phyloP scores from a whole-genome alignment of 2,888 invertebrate genomes.

The Drosophila meridionalis region DNA sequence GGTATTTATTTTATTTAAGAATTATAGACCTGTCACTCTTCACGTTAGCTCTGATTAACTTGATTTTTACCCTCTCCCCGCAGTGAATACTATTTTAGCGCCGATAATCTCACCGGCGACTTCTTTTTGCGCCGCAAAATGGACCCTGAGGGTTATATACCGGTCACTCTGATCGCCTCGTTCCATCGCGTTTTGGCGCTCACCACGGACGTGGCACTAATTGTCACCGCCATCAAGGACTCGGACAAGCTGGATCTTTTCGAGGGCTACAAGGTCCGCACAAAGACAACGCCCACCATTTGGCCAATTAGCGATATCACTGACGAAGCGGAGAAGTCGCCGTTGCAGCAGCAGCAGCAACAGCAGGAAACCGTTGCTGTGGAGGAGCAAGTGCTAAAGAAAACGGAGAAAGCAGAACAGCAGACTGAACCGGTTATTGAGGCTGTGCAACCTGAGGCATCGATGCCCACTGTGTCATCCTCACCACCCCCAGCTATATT shows the following conservation, averaged over 20 bases:
- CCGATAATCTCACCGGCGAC: conserved; percentile 97
- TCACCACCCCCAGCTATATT: conserved; percentile 25
- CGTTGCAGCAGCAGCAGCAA: conserved; percentile 4
- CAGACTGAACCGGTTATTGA: conserved; percentile 53
- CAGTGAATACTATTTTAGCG: conserved; percentile 99
- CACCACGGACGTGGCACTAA: conserved; percentile 92
- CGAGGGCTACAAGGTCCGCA: conserved; percentile 92
- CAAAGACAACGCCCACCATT: conserved; percentile 91
- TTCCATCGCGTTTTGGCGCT: conserved; percentile 97
- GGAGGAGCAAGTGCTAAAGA: conserved; percentile 4
- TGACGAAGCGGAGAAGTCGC: conserved; percentile 20
- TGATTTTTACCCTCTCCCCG: not conserved
- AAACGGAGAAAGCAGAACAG: conserved; percentile 25
- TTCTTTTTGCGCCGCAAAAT: conserved; percentile 98
- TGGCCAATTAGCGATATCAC: conserved; percentile 92
- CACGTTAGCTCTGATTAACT: conserved; percentile 8
- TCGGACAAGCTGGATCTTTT: conserved; percentile 94
- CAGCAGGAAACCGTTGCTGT: conserved; percentile 2
- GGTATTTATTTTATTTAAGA: too few relatives aligned
- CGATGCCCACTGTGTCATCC: conserved; percentile 27
- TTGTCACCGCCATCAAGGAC: conserved; percentile 93
- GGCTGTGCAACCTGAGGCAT: conserved; percentile 25
- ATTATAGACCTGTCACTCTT: not conserved
- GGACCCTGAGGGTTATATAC: conserved; percentile 96
- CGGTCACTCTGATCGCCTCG: conserved; percentile 96